A percentile compares a stretch with the other conserved stretches of the same genome.
Conservation (phyloP, 2,888 invertebrate species). For the Choreutis nemorana region DNA sequence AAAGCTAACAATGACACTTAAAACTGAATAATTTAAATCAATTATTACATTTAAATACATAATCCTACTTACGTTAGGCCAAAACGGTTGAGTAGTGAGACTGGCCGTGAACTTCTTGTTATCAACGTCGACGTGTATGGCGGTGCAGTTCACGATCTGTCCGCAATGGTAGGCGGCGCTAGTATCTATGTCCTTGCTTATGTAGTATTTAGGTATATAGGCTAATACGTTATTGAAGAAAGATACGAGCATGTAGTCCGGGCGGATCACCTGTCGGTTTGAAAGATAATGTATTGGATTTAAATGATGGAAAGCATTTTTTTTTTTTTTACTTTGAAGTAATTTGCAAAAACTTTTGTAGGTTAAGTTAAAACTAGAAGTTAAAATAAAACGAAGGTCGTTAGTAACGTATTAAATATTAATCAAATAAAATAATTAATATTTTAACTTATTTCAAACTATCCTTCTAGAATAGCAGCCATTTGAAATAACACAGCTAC, state of each 20-base stretch:
- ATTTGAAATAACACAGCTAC: no score
- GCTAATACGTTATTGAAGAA: constrained; percentile 69
- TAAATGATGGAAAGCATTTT: no score
- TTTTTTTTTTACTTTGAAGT: no score
- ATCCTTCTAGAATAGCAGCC: no score
- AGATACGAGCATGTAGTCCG: constrained; percentile 58
- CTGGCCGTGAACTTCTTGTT: constrained; percentile 48
- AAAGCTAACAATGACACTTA: no score
- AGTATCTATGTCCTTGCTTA: constrained; percentile 27
- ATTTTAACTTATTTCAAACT: no score
- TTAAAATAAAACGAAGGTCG: no score
- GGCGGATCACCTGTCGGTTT: constrained; percentile 25
- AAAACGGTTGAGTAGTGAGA: constrained; percentile 34
- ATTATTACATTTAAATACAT: background rate
- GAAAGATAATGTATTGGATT: no score
- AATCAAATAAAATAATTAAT: no score
- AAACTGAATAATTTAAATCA: background rate
- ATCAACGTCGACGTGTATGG: constrained; percentile 33
- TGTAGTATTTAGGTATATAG: constrained; percentile 39
- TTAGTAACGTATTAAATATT: no score
- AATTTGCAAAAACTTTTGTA: no score
- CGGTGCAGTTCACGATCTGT: constrained; percentile 66
- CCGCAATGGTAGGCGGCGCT: constrained; percentile 64
- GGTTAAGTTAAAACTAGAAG: no score
- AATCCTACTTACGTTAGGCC: constrained; percentile 24